Percentiles rank a stretch among this genome's conserved stretches.
Evolutionary conservation across 1,140 invertebrate species (phyloP).

Genomic region (Zaprionus tsacasi): DNA sequence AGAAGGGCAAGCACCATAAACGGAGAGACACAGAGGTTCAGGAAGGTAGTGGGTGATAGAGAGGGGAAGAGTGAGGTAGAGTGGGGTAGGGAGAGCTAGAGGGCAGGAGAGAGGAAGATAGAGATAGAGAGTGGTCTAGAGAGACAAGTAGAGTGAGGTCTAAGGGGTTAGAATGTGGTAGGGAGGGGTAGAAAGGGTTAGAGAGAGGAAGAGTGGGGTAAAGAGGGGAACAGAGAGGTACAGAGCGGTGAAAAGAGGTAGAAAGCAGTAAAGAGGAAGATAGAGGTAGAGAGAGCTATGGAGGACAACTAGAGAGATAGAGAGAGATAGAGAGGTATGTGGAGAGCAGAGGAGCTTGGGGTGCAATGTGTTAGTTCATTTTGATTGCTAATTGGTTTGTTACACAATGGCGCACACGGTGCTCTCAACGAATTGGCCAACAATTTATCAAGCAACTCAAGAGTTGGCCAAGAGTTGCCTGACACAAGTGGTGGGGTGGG

Average conservation of each 20-base stretch:
- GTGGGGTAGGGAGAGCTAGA: too few relatives aligned
- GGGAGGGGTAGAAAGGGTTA: too few relatives aligned
- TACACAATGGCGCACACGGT: constrained; percentile 75
- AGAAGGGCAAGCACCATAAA: not conserved
- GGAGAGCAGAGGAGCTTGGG: not conserved
- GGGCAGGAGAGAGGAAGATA: not conserved
- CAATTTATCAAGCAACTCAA: constrained; percentile 66
- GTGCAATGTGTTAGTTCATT: constrained; percentile 78
- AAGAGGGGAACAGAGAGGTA: not conserved
- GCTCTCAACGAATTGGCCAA: constrained; percentile 82
- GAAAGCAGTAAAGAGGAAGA: too few relatives aligned
- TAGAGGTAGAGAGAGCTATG: too few relatives aligned
- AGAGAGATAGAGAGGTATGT: not conserved
- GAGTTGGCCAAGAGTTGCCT: constrained; percentile 7
- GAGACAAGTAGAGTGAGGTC: too few relatives aligned
- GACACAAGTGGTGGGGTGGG: not conserved
- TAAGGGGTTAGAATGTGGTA: too few relatives aligned
- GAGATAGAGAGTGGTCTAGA: not conserved
- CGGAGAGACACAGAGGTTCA: not conserved
- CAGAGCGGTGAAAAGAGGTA: too few relatives aligned
- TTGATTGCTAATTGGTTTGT: constrained; percentile 84
- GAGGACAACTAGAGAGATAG: not conserved
- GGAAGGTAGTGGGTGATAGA: not conserved
- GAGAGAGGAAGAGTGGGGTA: too few relatives aligned
- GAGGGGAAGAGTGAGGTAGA: not conserved